Evolutionary conservation across 2,113 vertebrate species (phyloP), one percentile per base, ranked within the genome.

Genomic region (Suricata suricatta): DNA sequence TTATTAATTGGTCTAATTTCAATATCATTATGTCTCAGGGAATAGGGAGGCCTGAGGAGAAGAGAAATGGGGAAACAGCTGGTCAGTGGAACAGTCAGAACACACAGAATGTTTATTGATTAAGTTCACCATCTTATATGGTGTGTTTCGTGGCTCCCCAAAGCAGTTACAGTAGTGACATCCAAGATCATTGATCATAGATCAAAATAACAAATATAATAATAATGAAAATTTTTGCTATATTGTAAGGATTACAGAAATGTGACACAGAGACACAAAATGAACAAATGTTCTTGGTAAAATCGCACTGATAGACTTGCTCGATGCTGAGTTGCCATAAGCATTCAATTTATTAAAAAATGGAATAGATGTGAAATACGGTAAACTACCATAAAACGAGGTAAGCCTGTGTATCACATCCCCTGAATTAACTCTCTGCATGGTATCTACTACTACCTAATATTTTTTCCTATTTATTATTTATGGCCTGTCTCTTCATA

Each of bases 391-490:
- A 31, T 47, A 47, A 76, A 76, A 76, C 29, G 25, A 47, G 25
- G 27, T 47, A 31, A 31, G 72, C 25, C 7, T 50, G 17, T 69
- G 44, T 52, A 66, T 82, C 29, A 17, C 29, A 47, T 72, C 17
- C 52, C 57, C n/a, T 83, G 92, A 96, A 63, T 90, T 93, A 84
- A 87, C 69, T 57, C 63, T 92, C 81, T 85, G 14, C 25, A 27
- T 41, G 29, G 21, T 31, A 80, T 21, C 54, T 71, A 25, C 29
- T 64, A 64, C 19, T 71, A 8, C 25, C 27, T 84, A 66, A 38
- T 94, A 33, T 74, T 80, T 88, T 38, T 88, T 68, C 23, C 14
- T 93, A 19, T 47, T 92, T 84, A 54, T 64, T 90, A 29, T 93
- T 84, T 84, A 68, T 84, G 79, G 16, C 50, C 11, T 94, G 1